These are phyloP conservation scores for Akabosia matsudoensis DNA, from an alignment of 1,140 invertebrate genomes.

Conservation along the genomic window DNA sequence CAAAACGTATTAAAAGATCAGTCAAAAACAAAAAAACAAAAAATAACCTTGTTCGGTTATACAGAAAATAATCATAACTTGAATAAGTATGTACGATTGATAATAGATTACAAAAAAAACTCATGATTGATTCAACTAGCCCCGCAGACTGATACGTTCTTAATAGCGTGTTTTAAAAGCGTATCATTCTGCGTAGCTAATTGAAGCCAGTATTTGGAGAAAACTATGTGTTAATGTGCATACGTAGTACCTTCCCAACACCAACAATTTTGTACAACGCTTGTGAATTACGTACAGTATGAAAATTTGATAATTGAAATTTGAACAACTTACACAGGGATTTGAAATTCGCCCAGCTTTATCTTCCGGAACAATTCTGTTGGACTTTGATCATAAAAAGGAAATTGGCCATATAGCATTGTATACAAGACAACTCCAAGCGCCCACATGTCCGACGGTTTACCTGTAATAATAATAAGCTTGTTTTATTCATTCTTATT, in stretches of 20 bases:
- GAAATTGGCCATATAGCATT: slow-evolving; percentile 83
- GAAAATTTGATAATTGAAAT: not conserved
- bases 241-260: not conserved
- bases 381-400: slow-evolving; percentile 75
- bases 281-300: not conserved
- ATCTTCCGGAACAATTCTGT: slow-evolving; percentile 78
- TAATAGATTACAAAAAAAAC: not conserved
- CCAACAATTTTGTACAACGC: not conserved
- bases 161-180: not conserved
- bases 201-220: slow-evolving; percentile 20
- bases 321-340: slow-evolving; percentile 60
- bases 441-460: slow-evolving; percentile 84
- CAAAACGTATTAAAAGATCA: not conserved
- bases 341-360: slow-evolving; percentile 63
- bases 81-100: slow-evolving; percentile 11
- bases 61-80: not conserved
- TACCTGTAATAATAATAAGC: slow-evolving; percentile 55
- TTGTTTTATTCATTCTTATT: not conserved
- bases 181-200: not conserved
- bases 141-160: not conserved
- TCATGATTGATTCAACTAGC: slow-evolving; percentile 8
- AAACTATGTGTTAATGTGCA: not conserved
- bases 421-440: slow-evolving; percentile 77
- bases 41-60: not conserved
- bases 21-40: not conserved